Evolutionary conservation across 1,140 invertebrate genomes (phyloP).

Genomic region (Myzus persicae): DNA sequence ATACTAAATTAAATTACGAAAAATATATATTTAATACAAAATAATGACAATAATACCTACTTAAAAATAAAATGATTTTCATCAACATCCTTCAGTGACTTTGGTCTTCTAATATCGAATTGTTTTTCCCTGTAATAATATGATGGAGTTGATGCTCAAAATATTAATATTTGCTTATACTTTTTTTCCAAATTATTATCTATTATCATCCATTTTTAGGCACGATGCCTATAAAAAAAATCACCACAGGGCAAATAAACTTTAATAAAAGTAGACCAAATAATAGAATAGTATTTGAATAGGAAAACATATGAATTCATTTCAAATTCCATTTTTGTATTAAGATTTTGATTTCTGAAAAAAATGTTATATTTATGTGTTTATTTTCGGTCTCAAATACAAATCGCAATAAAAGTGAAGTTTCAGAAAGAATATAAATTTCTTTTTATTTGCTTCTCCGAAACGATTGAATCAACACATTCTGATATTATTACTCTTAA

Average conservation of each 20-base stretch:
- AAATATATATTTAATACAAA: background rate
- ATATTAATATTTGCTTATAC: background rate
- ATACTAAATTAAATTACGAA: background rate
- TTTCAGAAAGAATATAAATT: conserved; percentile 8
- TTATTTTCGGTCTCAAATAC: conserved; percentile 16
- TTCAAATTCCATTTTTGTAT: background rate
- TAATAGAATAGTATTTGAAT: background rate
- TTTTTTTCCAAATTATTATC: background rate
- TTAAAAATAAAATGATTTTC: background rate
- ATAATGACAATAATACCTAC: background rate
- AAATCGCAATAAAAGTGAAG: background rate
- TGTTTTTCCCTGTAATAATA: background rate
- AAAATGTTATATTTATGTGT: background rate
- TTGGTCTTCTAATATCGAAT: background rate
- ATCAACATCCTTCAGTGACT: background rate
- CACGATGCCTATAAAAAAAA: background rate
- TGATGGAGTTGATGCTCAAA: background rate
- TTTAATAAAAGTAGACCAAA: background rate
- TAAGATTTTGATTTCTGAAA: background rate
- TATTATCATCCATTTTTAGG: background rate
- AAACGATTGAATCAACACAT: background rate
- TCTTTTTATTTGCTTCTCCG: background rate
- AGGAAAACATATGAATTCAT: background rate
- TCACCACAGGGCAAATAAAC: background rate
- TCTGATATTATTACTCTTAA: background rate